Conservation (phyloP, 2,113 vertebrate genomes). For the Myrmecobius fasciatus region DNA sequence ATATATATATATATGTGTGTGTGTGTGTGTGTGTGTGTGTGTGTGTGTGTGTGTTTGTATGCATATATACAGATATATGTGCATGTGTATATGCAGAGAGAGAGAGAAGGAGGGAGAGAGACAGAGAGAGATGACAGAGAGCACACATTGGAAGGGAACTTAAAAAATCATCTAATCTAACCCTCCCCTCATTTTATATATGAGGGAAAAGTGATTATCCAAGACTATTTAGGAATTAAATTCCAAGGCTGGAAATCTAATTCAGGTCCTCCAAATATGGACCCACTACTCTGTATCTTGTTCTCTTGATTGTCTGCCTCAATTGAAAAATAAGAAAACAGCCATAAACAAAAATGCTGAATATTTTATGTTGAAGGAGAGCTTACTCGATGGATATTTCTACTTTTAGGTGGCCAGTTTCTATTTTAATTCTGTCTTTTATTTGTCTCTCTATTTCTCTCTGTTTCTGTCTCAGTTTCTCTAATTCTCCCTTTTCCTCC, state of each 20-base stretch:
- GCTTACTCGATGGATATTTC: background rate
- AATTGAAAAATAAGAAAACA: background rate
- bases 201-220: background rate
- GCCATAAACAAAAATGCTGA: background rate
- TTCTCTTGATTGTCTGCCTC: background rate
- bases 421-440: background rate
- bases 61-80: too few relatives aligned
- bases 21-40: too few relatives aligned
- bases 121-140: too few relatives aligned
- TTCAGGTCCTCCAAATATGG: background rate
- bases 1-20: too few relatives aligned
- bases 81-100: too few relatives aligned
- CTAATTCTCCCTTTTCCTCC: too few relatives aligned
- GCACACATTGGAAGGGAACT: background rate
- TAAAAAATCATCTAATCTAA: background rate
- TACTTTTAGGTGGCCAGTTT: background rate
- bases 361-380: background rate
- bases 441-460: too few relatives aligned
- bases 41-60: too few relatives aligned
- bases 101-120: too few relatives aligned
- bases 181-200: background rate
- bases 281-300: background rate
- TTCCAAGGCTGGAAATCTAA: background rate
- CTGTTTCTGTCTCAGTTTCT: too few relatives aligned
- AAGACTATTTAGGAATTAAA: background rate